Evolutionary conservation across 2,797 vertebrate species (phyloP), one percentile per base, ranked within the genome.

Genomic region (Acanthopagrus latus): DNA sequence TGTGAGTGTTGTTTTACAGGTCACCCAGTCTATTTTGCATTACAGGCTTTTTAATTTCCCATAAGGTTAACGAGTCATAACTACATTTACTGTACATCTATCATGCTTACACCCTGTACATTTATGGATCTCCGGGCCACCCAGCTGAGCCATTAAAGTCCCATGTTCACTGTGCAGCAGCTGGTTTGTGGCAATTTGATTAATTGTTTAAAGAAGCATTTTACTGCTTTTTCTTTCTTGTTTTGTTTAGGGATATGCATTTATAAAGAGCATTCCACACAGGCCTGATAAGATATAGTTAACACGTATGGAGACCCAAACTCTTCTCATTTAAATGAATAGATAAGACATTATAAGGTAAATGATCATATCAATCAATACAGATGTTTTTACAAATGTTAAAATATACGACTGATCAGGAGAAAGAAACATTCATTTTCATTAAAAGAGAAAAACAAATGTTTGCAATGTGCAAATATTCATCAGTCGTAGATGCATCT

Each of bases 11-110:
- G n/a, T 50, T 54, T 38, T 33, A 29, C 44, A 72, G 57, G 17
- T 67, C 48, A 66, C 14, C 7, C 3, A 18, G 21, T 17, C 52
- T 21, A 21, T 77, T 72, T 51, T 59, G 3, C 11, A 38, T 60
- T 44, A 27, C 16, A 50, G n/a, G 43, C 12, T 55, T 82, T 63
- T 77, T 29, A n/a, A 64, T 43, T 64, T 25, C 33, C 50, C 43
- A 55, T 59, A 59, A 69, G 59, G 41, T 64, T 52, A 27, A 55
- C 64, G 21, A 27, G 13, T 16, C n/a, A 23, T 47, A 50, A 50
- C 12, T 27, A 41, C n/a, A 43, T 23, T 64, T 25, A 58, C 11
- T 65, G 47, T 33, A 23, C 38, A 68, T 33, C 16, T 59, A 29
- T 65, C 12, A 12, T 56, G 44, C 1, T 50, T 20, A 23, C 23